Evolutionary conservation across 2,113 vertebrate genomes (phyloP).

Genomic region (Puffinus mauretanicus): DNA sequence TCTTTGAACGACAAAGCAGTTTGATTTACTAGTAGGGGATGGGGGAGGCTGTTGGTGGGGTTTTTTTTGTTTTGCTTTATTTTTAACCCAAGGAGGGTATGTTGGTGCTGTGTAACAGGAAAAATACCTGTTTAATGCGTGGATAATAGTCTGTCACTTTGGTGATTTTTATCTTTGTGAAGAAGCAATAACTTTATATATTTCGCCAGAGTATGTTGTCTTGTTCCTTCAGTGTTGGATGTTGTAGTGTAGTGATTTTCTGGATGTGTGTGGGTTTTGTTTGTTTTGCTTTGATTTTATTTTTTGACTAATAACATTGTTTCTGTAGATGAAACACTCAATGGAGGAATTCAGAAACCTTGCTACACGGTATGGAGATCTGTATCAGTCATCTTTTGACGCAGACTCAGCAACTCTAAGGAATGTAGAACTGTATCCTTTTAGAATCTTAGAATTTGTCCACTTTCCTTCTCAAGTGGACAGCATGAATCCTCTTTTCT

Average conservation of each 20-base stretch:
- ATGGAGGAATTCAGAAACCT: slow-evolving; percentile 94
- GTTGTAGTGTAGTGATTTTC: neutral
- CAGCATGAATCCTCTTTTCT: neutral
- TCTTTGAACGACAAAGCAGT: neutral
- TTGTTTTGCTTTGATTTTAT: neutral
- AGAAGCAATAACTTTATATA: neutral
- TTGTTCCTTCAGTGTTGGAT: neutral
- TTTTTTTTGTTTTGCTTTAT: neutral
- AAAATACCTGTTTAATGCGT: accelerated
- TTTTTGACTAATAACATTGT: neutral
- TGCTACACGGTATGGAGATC: slow-evolving; percentile 88
- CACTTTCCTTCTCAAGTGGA: neutral
- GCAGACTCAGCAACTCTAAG: slow-evolving; percentile 91
- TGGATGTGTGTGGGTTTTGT: neutral
- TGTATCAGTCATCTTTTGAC: slow-evolving; percentile 98
- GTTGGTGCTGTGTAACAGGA: neutral
- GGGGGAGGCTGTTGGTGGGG: neutral
- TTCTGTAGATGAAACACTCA: slow-evolving; percentile 89
- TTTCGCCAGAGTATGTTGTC: neutral
- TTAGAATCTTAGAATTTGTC: neutral
- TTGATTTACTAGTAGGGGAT: neutral
- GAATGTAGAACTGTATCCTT: slow-evolving; percentile 96
- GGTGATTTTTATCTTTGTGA: neutral
- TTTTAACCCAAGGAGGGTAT: neutral
- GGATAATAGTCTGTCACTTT: neutral